A percentile compares a stretch with the other conserved stretches of the same genome.
Evolutionary conservation across 2,888 invertebrate genomes (phyloP).

Genomic region (Drosophila eohydei): DNA sequence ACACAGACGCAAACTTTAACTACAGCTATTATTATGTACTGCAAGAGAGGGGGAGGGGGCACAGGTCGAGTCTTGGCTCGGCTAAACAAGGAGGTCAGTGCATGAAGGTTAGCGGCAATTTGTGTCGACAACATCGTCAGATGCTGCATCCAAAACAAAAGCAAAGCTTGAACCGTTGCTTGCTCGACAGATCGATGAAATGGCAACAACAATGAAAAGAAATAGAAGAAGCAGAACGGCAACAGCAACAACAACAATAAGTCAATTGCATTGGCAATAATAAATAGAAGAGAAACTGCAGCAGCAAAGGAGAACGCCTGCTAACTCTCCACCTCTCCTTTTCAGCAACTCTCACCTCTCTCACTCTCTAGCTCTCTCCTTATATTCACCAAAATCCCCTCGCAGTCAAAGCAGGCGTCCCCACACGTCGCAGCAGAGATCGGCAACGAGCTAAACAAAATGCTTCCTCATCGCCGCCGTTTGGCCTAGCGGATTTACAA

Average conservation of each 20-base stretch:
- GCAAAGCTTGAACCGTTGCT: constrained; percentile 56
- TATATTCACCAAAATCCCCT: neutral
- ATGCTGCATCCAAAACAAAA: constrained; percentile 51
- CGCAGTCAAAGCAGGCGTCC: constrained; percentile 14
- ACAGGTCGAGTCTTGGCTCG: constrained; percentile 36
- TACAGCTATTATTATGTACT: constrained; percentile 29
- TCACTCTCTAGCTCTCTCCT: neutral
- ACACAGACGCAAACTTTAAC: constrained; percentile 26
- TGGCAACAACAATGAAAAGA: constrained; percentile 31
- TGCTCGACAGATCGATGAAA: constrained; percentile 64
- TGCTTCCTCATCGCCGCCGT: constrained; percentile 77
- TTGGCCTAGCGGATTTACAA: constrained; percentile 75
- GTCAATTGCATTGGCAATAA: constrained; percentile 75
- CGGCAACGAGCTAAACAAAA: constrained; percentile 78
- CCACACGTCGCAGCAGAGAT: constrained; percentile 64
- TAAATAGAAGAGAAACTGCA: constrained; percentile 72
- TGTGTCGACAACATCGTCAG: constrained; percentile 71
- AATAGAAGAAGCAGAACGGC: neutral
- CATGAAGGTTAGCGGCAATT: constrained; percentile 78
- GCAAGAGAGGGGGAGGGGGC: neutral
- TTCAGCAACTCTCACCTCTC: neutral
- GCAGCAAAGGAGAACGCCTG: constrained; percentile 40
- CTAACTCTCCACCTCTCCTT: neutral
- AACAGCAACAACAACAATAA: constrained; percentile 63
- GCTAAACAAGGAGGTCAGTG: constrained; percentile 69